These are phyloP conservation scores for Meandrusa payeni DNA, from an alignment of 2,888 invertebrate species.

Conservation along the genomic window DNA sequence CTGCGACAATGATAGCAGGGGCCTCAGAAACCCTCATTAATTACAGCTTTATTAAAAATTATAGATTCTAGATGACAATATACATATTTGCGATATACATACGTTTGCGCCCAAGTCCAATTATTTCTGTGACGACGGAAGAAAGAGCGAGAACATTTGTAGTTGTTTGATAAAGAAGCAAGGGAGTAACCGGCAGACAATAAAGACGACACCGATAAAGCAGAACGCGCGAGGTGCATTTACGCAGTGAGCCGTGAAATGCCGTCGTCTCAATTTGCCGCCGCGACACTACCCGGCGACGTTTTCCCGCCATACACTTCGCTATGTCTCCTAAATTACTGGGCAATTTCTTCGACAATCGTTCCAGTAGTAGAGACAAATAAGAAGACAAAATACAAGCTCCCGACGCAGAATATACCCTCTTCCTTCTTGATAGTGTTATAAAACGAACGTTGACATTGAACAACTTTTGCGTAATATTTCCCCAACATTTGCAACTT, in stretches of 20 bases:
- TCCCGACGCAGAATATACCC: slow-evolving; percentile 2
- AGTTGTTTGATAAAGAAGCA: slow-evolving; percentile 34
- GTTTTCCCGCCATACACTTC: slow-evolving; percentile 45
- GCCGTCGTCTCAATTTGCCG: slow-evolving; percentile 66
- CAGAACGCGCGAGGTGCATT: slow-evolving; percentile 50
- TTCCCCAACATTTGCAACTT: no score
- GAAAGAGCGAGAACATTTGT: slow-evolving; percentile 17
- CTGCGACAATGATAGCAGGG: no score
- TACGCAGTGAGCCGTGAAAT: slow-evolving; percentile 66
- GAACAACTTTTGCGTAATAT: background rate
- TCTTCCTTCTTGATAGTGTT: slow-evolving; percentile 1
- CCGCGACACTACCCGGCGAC: slow-evolving; percentile 54
- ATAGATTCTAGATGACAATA: no score
- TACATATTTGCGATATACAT: no score
- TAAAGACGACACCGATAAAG: slow-evolving; percentile 36
- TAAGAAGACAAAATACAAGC: slow-evolving; percentile 40
- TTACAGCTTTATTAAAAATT: no score
- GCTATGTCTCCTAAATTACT: slow-evolving; percentile 55
- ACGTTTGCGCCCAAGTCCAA: no score
- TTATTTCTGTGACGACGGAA: no score
- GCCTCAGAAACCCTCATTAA: no score
- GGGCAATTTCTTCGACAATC: slow-evolving; percentile 44
- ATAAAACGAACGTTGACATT: background rate
- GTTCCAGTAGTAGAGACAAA: slow-evolving; percentile 34
- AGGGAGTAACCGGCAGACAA: slow-evolving; percentile 36